Evolutionary conservation across 2,113 vertebrate genomes (phyloP), one percentile per base, ranked within the genome.

Genomic region (Eonycteris spelaea): DNA sequence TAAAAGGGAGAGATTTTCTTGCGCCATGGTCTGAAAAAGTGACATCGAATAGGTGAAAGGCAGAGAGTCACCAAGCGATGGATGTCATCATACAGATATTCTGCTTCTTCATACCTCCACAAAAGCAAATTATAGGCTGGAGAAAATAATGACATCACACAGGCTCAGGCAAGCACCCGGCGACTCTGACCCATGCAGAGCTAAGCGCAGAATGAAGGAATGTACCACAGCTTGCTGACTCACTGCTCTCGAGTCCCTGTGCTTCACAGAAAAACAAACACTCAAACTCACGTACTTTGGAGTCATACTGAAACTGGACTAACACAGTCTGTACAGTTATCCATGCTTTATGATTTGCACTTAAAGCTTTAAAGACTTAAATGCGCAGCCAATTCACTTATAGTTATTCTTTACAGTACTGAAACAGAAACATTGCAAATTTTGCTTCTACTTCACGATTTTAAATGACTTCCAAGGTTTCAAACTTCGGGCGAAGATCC

Each of bases 391-490:
- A 9, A 28, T n/a, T 71, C 80, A 84, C 75, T 87, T 94, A 75
- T 79, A 86, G 63, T 12, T n/a, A n/a, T n/a, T 51, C 40, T 48
- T 68, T 67, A 11, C 55, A 87, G 53, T 40, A 14, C 9, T 11
- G 48, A 79, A 77, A 86, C 8, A 48, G 85, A 96, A 92, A 40
- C 35, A 94, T 79, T 45, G 22, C 67, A 86, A 67, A 70, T 19
- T 73, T 53, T 43, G 7, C 21, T 79, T 70, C 70, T 74, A 45
- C 16, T 19, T 79, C 51, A 74, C 15, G 51, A 88, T 28, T 96
- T 93, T 65, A 95, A 93, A 89, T 84, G 68, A 91, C 68, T 84
- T 93, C n/a, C 86, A 78, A 70, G 80, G 24, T 68, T 90, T 77
- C 45, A 70, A 77, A 80, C 38, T 43, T n/a, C 33, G 78, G 19